Percentiles rank a stretch among this genome's conserved stretches.
phyloP scores from a whole-genome alignment of 2,797 vertebrate genomes.

The Brachyrhaphis roseni region DNA sequence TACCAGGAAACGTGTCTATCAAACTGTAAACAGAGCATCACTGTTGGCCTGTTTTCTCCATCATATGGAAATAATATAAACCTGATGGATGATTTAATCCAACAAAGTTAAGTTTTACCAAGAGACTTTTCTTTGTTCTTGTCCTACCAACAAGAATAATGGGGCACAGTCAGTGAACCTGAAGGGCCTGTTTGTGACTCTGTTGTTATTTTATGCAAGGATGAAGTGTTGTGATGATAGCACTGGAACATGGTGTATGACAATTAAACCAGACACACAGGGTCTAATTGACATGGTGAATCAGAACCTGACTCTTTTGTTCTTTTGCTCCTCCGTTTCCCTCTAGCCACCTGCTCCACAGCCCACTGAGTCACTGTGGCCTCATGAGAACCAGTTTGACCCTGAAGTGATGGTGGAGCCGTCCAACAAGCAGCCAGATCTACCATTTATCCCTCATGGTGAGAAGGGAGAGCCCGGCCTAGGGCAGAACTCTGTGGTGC shows the following conservation, averaged over 20 bases:
- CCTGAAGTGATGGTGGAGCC: slow-evolving; percentile 24
- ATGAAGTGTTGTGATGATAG: background rate
- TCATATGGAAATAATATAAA: background rate
- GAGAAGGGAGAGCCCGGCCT: slow-evolving; percentile 12
- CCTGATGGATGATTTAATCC: background rate
- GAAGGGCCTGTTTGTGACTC: background rate
- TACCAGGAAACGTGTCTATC: background rate
- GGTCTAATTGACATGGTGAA: background rate
- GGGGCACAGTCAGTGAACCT: background rate
- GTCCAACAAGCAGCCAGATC: slow-evolving; percentile 24
- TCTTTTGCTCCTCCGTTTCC: background rate
- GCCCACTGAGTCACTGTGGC: background rate
- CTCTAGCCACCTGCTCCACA: background rate
- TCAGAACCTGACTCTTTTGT: background rate
- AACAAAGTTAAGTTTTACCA: background rate
- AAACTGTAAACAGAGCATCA: too few relatives aligned
- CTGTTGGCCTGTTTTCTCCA: background rate
- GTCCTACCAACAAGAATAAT: background rate
- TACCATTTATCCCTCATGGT: slow-evolving; percentile 17
- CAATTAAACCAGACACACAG: background rate
- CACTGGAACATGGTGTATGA: background rate
- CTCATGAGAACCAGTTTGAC: slow-evolving; percentile 27
- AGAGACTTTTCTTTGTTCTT: too few relatives aligned
- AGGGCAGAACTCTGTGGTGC: slow-evolving; percentile 24
- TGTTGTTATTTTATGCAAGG: background rate